Percentiles rank a stretch among this genome's conserved stretches.
Conservation (phyloP, 2,888 invertebrate genomes). For the Tanytarsus gracilentus region DNA sequence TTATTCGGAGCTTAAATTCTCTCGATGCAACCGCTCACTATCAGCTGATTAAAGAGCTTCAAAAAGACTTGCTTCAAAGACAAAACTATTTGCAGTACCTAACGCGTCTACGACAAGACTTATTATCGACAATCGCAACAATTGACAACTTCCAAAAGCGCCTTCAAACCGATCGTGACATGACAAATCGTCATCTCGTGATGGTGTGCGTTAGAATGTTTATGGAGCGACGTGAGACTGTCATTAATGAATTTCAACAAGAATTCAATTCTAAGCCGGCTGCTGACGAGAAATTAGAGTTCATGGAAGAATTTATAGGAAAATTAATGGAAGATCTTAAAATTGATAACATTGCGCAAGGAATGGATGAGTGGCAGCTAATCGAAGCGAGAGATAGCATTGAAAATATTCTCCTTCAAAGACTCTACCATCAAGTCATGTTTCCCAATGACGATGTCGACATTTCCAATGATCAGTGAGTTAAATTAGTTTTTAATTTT, state of each 20-base stretch:
- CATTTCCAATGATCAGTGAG: conserved; percentile 78
- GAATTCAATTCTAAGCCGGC: conserved; percentile 64
- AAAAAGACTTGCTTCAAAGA: conserved; percentile 65
- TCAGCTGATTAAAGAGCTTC: conserved; percentile 62
- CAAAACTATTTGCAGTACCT: conserved; percentile 77
- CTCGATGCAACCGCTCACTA: conserved; percentile 63
- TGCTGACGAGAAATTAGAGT: conserved; percentile 85
- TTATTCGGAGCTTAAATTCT: conserved; percentile 64
- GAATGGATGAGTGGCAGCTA: conserved; percentile 52
- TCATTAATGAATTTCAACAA: conserved; percentile 63
- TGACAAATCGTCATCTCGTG: conserved; percentile 64
- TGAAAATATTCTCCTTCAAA: conserved; percentile 83
- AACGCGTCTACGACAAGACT: conserved; percentile 66
- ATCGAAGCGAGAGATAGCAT: conserved; percentile 72
- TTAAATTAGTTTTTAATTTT: conserved; percentile 31
- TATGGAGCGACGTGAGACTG: conserved; percentile 64
- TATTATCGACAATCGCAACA: conserved; percentile 65
- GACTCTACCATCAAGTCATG: conserved; percentile 84
- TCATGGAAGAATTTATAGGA: conserved; percentile 72
- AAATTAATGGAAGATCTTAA: conserved; percentile 60
- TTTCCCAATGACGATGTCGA: conserved; percentile 98
- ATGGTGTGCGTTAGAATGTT: conserved; percentile 70
- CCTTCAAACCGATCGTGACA: conserved; percentile 58
- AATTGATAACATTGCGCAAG: conserved; percentile 63
- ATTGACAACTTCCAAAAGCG: conserved; percentile 54